Percentiles rank a stretch among this genome's conserved stretches.
Conservation (phyloP, 1,140 invertebrate species). For the Aphelenchoides avenae region DNA sequence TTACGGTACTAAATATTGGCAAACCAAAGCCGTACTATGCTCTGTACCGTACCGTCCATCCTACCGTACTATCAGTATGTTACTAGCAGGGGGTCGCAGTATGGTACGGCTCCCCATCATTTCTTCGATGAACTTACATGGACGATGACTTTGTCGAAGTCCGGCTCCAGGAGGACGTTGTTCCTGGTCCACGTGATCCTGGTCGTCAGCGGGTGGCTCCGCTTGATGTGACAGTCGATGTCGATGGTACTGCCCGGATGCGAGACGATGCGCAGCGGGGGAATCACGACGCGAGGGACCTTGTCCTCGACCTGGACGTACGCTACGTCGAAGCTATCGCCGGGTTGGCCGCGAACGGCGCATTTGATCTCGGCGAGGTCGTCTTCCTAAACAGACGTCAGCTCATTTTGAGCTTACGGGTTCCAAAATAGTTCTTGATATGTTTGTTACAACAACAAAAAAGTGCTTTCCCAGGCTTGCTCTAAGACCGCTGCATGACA, state of each 20-base stretch:
- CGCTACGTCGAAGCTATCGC: neutral
- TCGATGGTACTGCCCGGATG: constrained; percentile 8
- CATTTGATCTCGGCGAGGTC: constrained; percentile 26
- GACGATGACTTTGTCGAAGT: constrained; percentile 32
- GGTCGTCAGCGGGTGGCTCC: constrained; percentile 38
- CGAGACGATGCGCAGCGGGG: constrained; percentile 16
- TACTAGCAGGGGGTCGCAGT: no score
- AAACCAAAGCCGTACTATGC: no score
- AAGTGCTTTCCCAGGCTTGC: no score
- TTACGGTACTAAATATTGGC: no score
- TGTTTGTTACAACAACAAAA: no score
- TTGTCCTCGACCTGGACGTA: constrained; percentile 25
- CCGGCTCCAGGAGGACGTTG: constrained; percentile 40
- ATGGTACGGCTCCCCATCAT: no score
- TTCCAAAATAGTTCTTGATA: no score
- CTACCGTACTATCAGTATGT: constrained; percentile 30
- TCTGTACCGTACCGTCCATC: neutral
- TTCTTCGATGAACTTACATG: no score
- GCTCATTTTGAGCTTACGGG: no score
- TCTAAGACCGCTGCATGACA: no score
- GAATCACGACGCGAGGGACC: constrained; percentile 29
- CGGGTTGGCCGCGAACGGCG: constrained; percentile 15
- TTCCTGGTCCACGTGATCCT: constrained; percentile 45
- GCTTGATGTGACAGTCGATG: constrained; percentile 33
- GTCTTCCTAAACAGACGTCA: constrained; percentile 24